Evolutionary conservation across 2,113 vertebrate species (phyloP), one percentile per base, ranked within the genome.

Genomic region (Tachysurus vachellii): DNA sequence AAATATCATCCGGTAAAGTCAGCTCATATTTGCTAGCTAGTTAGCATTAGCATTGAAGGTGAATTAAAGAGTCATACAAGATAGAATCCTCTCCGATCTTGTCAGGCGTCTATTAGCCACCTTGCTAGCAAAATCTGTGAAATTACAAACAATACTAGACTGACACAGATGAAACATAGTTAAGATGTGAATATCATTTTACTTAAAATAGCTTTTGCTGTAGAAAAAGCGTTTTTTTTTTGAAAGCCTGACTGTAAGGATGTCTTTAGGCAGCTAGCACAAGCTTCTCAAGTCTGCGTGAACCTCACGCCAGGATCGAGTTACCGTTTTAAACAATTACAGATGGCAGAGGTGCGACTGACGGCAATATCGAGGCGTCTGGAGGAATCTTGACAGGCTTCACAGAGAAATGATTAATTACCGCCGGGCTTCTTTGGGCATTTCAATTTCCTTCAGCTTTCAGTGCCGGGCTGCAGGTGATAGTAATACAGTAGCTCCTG

Each of bases 361-460:
- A 98, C 96, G 96, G 96, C 94, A 89, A 93, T 94, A 95, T 97
- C 96, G 96, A n/a, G 96, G 93, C 92, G 93, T 94, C 95, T 93
- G 96, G 92, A 93, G 92, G 92, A 94, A 92, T 95, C 96, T 94
- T 99, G 98, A 99, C 97, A 99, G 96, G 95, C 94, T 95, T 97
- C 94, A 94, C 92, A 93, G 91, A 93, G 91, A 91, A 87, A 97
- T 99, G 98, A 99, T 99, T 99, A 98, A 99, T 99, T 98, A 97
- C 98, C 89, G 90, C 1, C 66, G 92, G 93, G 93, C 92, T 95
- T 95, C 96, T 93, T 91, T 91, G 92, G 93, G 95, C 94, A 88
- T 95, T 97, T 95, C 95, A 95, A 95, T 96, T 98, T 99, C 97
- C 97, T 97, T 93, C 94, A 91, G 93, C 94, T 93, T 90, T 93